A percentile compares a stretch with the other conserved stretches of the same genome.
Conservation (phyloP, 2,888 invertebrate genomes). For the Drosophila basisetae region DNA sequence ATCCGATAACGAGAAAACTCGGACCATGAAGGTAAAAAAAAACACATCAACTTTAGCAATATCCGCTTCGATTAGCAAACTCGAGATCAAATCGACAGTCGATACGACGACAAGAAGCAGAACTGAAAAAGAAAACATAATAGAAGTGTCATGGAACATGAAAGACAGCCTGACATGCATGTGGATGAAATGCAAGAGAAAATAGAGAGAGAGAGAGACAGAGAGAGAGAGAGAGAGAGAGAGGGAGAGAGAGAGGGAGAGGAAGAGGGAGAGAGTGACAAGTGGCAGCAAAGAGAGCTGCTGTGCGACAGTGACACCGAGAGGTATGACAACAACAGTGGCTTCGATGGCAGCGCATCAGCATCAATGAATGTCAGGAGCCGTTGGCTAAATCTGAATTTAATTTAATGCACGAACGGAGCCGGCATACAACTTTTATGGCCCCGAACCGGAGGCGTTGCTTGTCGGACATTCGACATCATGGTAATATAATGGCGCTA, state of each 20-base stretch:
- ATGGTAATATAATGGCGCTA: conserved; percentile 68
- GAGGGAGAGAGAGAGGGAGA: neutral
- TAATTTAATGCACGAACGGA: conserved; percentile 81
- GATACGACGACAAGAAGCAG: conserved; percentile 10
- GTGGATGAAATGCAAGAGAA: conserved; percentile 58
- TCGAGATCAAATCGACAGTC: conserved; percentile 5
- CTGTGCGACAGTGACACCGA: conserved; percentile 53
- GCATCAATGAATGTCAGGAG: conserved; percentile 62
- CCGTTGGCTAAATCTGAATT: conserved; percentile 76
- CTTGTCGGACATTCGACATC: conserved; percentile 51
- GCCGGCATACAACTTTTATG: conserved; percentile 70
- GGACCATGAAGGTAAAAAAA: neutral
- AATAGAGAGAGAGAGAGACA: neutral
- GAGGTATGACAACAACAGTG: conserved; percentile 57
- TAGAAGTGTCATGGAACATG: conserved; percentile 58
- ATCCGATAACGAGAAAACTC: neutral
- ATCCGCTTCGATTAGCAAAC: conserved; percentile 14
- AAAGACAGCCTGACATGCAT: conserved; percentile 60
- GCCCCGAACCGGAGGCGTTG: conserved; percentile 23
- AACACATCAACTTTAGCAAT: conserved; percentile 16
- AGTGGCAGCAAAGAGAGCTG: conserved; percentile 53
- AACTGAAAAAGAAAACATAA: conserved; percentile 32
- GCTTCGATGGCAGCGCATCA: conserved; percentile 25
- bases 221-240: conserved; percentile 21
- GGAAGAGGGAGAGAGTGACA: conserved; percentile 44